phyloP scores from a whole-genome alignment of 2,797 vertebrate genomes.

The Emydoidea blandingii region DNA sequence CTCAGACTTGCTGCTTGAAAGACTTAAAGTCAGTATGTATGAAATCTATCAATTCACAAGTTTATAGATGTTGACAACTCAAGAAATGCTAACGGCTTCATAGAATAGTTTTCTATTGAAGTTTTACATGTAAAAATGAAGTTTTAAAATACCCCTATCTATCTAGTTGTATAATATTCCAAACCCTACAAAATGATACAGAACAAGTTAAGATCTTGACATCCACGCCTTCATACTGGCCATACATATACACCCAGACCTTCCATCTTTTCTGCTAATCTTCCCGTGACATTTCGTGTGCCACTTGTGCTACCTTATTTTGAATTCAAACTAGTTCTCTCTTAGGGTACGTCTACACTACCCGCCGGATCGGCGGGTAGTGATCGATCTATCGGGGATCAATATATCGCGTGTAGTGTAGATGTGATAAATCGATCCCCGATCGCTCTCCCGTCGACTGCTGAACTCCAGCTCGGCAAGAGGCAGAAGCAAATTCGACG shows the following conservation, averaged over 20 bases:
- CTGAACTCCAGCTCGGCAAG: too few relatives aligned
- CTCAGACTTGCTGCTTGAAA: background rate
- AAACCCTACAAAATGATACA: background rate
- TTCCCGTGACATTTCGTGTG: background rate
- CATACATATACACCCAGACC: background rate
- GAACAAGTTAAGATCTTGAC: background rate
- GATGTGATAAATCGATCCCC: too few relatives aligned
- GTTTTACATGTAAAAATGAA: background rate
- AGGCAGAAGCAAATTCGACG: too few relatives aligned
- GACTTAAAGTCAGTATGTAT: background rate
- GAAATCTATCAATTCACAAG: background rate
- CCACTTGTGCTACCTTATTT: too few relatives aligned
- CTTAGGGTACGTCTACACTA: too few relatives aligned
- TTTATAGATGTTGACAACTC: background rate
- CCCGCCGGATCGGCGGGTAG: too few relatives aligned
- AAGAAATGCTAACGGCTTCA: background rate
- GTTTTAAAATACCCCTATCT: background rate
- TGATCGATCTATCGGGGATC: too few relatives aligned
- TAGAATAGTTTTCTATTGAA: background rate
- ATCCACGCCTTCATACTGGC: background rate
- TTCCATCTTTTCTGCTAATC: background rate
- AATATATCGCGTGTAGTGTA: too few relatives aligned
- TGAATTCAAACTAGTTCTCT: background rate
- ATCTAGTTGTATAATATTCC: background rate
- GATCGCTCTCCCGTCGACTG: too few relatives aligned